phyloP scores from a whole-genome alignment of 2,888 invertebrate genomes.

The Eupithecia vulgata region DNA sequence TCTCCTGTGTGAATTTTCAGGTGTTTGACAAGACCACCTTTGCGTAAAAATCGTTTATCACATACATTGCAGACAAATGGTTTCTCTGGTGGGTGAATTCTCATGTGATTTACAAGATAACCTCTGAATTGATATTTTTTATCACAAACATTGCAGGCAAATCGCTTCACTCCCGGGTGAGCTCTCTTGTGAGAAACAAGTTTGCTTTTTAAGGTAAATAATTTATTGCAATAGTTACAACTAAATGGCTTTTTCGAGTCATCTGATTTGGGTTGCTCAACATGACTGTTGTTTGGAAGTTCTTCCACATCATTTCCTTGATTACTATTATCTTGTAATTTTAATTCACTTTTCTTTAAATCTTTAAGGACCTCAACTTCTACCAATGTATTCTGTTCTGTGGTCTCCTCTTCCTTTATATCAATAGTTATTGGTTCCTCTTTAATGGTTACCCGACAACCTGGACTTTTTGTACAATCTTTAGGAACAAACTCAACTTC shows the following conservation, averaged over 20 bases:
- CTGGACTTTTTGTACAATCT: background rate
- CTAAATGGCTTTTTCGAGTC: background rate
- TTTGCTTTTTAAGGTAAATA: background rate
- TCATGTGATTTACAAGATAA: background rate
- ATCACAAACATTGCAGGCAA: background rate
- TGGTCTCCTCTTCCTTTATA: background rate
- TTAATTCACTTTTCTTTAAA: background rate
- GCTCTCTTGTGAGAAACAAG: background rate
- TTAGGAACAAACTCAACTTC: background rate
- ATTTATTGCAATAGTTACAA: background rate
- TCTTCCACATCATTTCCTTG: background rate
- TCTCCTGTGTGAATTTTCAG: background rate
- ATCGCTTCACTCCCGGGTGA: background rate
- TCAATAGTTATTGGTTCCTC: background rate
- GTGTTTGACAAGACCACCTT: slow-evolving; percentile 1
- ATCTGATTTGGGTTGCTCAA: background rate
- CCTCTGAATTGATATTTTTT: background rate
- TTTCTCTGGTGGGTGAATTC: background rate
- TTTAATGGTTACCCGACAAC: background rate
- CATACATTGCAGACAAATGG: background rate
- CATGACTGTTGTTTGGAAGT: background rate
- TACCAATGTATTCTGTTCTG: background rate
- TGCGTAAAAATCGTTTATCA: background rate
- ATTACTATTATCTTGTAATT: background rate
- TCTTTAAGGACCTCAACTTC: background rate